Base-by-base conservation (phyloP, 1,140 invertebrate genomes). In the Gonatopus flavifemur region DNA sequence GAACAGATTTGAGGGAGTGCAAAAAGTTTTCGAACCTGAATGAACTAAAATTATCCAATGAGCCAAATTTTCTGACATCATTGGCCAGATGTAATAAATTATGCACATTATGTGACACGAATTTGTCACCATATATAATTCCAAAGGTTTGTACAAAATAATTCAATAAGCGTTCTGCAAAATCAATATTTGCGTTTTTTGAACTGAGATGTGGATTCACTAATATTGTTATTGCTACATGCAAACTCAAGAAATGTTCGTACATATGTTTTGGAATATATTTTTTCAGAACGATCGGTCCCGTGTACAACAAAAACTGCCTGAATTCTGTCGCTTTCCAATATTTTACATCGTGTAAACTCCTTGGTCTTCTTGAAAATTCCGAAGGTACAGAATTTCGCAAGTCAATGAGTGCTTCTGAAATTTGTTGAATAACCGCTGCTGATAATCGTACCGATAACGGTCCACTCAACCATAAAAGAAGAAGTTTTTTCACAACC, bases 1-100 rank as follows among this genome's bases (percentile, higher is more conserved):
- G 52, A n/a, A 55, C 20, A 36, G 21, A 46, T 45, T 46, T n/a
- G 24, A 52, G 21, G 8, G 28, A 38, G 46, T 55, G 52, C 44
- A 51, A n/a, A n/a, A n/a, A n/a, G n/a, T n/a, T n/a, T n/a, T n/a
- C n/a, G 37, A 18, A 28, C 43, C 42, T 22, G 8, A 49, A 32
- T 49, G 10, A 24, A 21, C 18, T 20, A 10, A 15, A 49, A 19
- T 22, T 49, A 53, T 7, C 21, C n/a, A n/a, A n/a, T n/a, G n/a
- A n/a, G n/a, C n/a, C n/a, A n/a, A n/a, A n/a, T n/a, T n/a, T n/a
- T n/a, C n/a, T n/a, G n/a, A n/a, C n/a, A n/a, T n/a, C n/a, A n/a
- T n/a, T n/a, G n/a, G n/a, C n/a, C n/a, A n/a, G n/a, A n/a, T n/a
- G n/a, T n/a, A n/a, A n/a, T n/a, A n/a, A n/a, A n/a, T n/a, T n/a